Evolutionary conservation across 2,113 vertebrate genomes (phyloP).

Genomic region (Brevimyrus niger): DNA sequence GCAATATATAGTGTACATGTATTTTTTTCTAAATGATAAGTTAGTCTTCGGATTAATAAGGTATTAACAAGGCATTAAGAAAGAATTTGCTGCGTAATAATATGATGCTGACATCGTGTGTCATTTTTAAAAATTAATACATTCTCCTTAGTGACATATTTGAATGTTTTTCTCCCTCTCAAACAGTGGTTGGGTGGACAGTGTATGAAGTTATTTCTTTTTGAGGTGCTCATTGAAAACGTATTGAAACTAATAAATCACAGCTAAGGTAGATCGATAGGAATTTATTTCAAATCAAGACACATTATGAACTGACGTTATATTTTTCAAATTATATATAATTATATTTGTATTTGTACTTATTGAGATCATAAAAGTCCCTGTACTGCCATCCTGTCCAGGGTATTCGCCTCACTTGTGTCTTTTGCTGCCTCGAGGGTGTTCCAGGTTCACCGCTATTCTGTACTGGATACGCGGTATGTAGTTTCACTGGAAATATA

Average conservation of each 20-base stretch:
- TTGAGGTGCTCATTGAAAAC: not conserved
- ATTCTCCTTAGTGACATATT: not conserved
- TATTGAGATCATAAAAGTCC: not conserved
- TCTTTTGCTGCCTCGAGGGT: not conserved
- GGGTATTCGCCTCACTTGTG: not conserved
- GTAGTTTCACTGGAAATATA: not conserved
- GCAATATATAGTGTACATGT: not conserved
- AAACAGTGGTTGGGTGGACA: not conserved
- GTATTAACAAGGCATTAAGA: not conserved
- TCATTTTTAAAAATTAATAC: not conserved
- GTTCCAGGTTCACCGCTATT: not conserved
- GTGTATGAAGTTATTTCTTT: not conserved
- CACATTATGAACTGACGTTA: not conserved
- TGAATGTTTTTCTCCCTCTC: not conserved
- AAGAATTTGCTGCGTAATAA: not conserved
- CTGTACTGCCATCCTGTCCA: not conserved
- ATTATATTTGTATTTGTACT: not conserved
- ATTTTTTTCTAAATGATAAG: not conserved
- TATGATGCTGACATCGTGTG: not conserved
- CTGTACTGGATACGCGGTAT: not conserved
- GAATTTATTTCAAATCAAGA: not conserved
- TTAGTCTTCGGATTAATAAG: not conserved
- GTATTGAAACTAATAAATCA: not conserved
- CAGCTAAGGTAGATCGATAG: not conserved
- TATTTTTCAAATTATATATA: not conserved